Conservation (phyloP, 1,140 invertebrate genomes). For the Euura lappo region DNA sequence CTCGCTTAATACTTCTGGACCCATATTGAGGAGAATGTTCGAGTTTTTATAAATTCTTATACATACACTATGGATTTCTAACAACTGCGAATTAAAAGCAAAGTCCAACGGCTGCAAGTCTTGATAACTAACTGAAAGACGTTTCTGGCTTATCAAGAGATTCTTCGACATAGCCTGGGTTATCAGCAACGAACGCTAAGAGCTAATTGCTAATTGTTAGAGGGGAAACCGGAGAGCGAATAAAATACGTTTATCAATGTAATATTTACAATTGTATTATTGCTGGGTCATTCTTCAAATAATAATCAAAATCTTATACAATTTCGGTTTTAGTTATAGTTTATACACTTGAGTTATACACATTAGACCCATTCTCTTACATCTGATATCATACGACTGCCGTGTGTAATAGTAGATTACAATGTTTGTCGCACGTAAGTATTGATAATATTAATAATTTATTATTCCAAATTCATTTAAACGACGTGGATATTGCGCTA, state of each 20-base stretch:
- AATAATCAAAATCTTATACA: conserved; percentile 35
- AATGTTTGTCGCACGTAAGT: conserved; percentile 17
- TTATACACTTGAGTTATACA: conserved; percentile 29
- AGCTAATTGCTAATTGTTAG: too few relatives aligned
- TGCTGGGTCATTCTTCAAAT: conserved; percentile 3
- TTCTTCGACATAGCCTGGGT: too few relatives aligned
- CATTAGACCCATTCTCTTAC: conserved; percentile 36
- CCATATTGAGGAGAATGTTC: too few relatives aligned
- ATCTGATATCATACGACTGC: conserved; percentile 19
- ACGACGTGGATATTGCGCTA: conserved; percentile 41
- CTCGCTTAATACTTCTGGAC: neutral
- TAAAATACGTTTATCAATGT: too few relatives aligned
- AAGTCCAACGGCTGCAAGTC: too few relatives aligned
- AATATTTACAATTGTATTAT: neutral
- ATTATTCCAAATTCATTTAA: conserved; percentile 32
- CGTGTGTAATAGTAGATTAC: neutral
- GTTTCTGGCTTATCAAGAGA: too few relatives aligned
- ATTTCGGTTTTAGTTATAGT: conserved; percentile 29
- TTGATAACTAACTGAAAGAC: too few relatives aligned
- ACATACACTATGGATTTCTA: too few relatives aligned
- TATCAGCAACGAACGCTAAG: too few relatives aligned
- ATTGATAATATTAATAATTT: conserved; percentile 41
- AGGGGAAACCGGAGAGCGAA: too few relatives aligned
- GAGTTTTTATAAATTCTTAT: too few relatives aligned
- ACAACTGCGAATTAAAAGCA: too few relatives aligned